Base-by-base conservation (phyloP, 2,797 vertebrate genomes). In the Synaphobranchus kaupii region DNA sequence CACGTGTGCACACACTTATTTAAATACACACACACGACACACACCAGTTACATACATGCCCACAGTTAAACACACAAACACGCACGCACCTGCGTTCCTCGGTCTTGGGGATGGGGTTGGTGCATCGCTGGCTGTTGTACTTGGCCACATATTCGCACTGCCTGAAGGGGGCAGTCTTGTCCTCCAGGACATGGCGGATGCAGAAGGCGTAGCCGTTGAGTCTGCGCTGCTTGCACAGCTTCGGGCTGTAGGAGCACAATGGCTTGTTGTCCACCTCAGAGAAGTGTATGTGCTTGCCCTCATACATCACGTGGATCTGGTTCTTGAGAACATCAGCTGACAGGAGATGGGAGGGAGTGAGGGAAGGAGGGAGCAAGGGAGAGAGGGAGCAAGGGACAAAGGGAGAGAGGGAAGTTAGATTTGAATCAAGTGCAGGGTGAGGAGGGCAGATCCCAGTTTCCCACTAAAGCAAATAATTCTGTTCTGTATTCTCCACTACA, bases 231-330 rank as follows among this genome's bases (percentile, higher is more conserved):
- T 99, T 99, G 97, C 99, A 99, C 95, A 99, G 98, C 97, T 99
- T 99, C 91, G 99, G 99, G 96, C 99, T 99, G 95, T 99, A 99
- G 0, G 99, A 99, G 97, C 99, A 99, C 97, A 99, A 97, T 94
- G 99, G 98, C 97, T 99, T 99, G 97, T 99, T 99, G 97, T 99
- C 99, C 97, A 99, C 98, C 97, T 99, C 98, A 96, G 99, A 99
- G 98, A 99, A 99, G 98, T 99, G 99, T 98, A 99, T 99, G 97
- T 99, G 99, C 99, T 99, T 99, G 97, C 99, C 99, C 98, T 99
- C 98, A 96, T 98, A 99, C 99, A 99, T 99, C 98, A 99, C 98
- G 98, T 99, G 98, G 98, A 97, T 98, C 98, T 97, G 97, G 97
- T 98, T 96, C 98, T 98, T 98, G 98, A 97, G 97, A 98, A 99